A percentile compares a stretch with the other conserved stretches of the same genome.
phyloP scores from a whole-genome alignment of 2,113 vertebrate species.

The Lycocorax pyrrhopterus region DNA sequence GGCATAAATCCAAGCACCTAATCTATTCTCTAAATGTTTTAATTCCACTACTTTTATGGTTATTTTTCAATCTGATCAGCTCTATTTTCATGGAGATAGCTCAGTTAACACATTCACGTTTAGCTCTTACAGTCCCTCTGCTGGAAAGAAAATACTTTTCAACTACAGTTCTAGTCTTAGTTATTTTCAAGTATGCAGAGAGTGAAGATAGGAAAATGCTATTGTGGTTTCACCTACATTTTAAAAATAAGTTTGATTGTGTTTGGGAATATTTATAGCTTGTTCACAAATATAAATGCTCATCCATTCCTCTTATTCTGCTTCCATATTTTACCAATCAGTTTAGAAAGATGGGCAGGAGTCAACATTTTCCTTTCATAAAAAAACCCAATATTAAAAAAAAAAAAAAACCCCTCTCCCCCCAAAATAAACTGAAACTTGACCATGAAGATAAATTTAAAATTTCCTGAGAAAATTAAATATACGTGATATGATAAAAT shows the following conservation, averaged over 20 bases:
- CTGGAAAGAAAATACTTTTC: constrained; percentile 6
- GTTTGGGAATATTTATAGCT: background rate
- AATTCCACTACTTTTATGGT: background rate
- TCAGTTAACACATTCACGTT: constrained; percentile 21
- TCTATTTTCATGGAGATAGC: background rate
- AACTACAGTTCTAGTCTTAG: background rate
- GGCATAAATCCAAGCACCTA: background rate
- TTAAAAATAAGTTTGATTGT: background rate
- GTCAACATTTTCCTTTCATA: background rate
- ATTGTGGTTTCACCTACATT: background rate
- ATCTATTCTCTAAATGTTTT: background rate
- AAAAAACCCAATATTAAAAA: background rate
- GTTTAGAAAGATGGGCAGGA: background rate
- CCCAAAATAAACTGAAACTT: background rate
- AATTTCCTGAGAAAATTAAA: background rate
- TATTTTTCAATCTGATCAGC: background rate
- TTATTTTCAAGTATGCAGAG: background rate
- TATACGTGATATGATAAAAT: background rate
- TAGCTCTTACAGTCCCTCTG: background rate
- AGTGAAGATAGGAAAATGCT: background rate
- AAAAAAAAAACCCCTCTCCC: no score
- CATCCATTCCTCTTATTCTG: background rate
- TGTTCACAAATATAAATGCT: background rate
- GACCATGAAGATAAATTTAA: background rate
- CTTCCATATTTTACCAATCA: background rate